Evolutionary conservation across 2,888 invertebrate genomes (phyloP).

Genomic region (Byasa hedistus): DNA sequence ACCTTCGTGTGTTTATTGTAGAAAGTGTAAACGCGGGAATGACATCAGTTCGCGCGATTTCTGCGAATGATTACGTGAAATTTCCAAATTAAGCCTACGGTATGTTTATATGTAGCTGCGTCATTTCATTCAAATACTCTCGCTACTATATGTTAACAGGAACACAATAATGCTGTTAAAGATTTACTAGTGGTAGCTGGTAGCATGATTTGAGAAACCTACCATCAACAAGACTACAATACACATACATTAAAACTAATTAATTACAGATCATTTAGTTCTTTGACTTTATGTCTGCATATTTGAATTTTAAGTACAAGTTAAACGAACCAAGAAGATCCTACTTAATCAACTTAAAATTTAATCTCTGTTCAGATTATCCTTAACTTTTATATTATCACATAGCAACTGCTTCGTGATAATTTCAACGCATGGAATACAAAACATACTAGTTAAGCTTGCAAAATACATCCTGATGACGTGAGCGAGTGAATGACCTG

Average conservation of each 20-base stretch:
- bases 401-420: not conserved
- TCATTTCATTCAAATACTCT: not conserved
- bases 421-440: constrained; percentile 16
- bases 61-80: constrained; percentile 9
- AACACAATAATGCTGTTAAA: too few relatives aligned
- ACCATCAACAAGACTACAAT: too few relatives aligned
- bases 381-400: not conserved
- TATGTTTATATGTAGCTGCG: not conserved
- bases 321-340: too few relatives aligned
- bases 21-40: constrained; percentile 15
- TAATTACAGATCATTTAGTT: too few relatives aligned
- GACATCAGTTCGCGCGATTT: constrained; percentile 3
- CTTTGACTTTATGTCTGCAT: too few relatives aligned
- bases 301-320: too few relatives aligned
- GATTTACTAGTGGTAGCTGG: too few relatives aligned
- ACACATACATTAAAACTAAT: too few relatives aligned
- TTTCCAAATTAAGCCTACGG: constrained; percentile 1
- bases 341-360: too few relatives aligned
- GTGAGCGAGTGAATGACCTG: constrained; percentile 55
- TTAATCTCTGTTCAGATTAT: not conserved
- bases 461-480: constrained; percentile 34
- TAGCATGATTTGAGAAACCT: too few relatives aligned
- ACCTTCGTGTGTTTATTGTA: constrained; percentile 9
- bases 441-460: constrained; percentile 9
- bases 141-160: too few relatives aligned